Evolutionary conservation across 1,140 invertebrate genomes (phyloP).

Genomic region (Drosophila teissieri): DNA sequence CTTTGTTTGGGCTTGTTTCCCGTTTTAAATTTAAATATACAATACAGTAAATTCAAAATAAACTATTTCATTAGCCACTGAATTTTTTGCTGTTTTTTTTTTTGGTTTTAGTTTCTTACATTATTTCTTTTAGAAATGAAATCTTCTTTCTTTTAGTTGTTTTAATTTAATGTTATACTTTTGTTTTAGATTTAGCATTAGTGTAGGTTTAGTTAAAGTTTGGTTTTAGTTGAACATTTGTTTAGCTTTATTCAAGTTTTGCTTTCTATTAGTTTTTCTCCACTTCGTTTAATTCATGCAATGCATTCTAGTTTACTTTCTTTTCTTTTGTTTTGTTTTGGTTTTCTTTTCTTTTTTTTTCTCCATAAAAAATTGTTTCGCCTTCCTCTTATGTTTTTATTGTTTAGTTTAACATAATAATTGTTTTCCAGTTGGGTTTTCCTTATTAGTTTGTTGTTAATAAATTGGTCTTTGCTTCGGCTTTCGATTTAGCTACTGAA

Average conservation of each 20-base stretch:
- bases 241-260: constrained; percentile 40
- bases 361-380: constrained; percentile 74
- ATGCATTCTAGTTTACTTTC: constrained; percentile 59
- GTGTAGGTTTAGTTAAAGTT: constrained; percentile 38
- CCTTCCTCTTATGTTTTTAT: constrained; percentile 27
- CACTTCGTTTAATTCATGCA: constrained; percentile 57
- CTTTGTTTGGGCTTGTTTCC: constrained; percentile 19
- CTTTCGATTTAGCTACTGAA: constrained; percentile 73
- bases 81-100: constrained; percentile 28
- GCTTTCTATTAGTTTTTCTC: constrained; percentile 31
- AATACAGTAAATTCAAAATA: constrained; percentile 80
- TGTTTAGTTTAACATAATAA: constrained; percentile 76
- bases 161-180: constrained; percentile 41
- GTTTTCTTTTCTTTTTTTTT: constrained; percentile 11
- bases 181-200: constrained; percentile 26
- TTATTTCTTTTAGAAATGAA: constrained; percentile 66
- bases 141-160: constrained; percentile 31
- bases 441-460: constrained; percentile 55
- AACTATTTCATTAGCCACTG: constrained; percentile 67
- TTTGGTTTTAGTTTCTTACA: constrained; percentile 24
- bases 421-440: constrained; percentile 32
- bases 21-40: constrained; percentile 73
- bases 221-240: constrained; percentile 45
- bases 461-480: constrained; percentile 84
- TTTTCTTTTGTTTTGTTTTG: constrained; percentile 25